Evolutionary conservation across 2,888 invertebrate species (phyloP), one percentile per base, ranked within the genome.

Genomic region (Dolichopus griseipennis): DNA sequence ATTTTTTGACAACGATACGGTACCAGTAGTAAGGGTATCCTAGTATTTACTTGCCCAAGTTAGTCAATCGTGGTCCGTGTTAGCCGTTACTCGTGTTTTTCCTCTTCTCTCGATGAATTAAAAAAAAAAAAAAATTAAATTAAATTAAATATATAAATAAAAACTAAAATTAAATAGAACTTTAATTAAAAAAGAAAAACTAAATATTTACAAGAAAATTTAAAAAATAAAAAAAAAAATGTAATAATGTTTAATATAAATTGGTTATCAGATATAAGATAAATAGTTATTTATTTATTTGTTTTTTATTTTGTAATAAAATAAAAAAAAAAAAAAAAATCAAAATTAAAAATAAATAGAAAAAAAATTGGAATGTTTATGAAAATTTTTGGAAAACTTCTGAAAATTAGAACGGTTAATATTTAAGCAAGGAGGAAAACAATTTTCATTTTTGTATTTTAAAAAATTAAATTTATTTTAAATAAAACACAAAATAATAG

Each of bases 11-110:
- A 15, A 52, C 52, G 15, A 33, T 64, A 64, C 64, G 64, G 64
- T 64, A 64, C 37, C 34, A 64, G 64, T 64, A 64, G 64, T 64
- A 64, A 64, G 73, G 75, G 74, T 74, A 75, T 81, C 80, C 80
- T 80, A 79, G 75, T 78, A 75, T 76, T 78, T 76, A 76, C 77
- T 79, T 76, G 75, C 67, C 69, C 68, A 75, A 76, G 76, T 81
- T 80, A 81, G 81, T 81, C 78, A 79, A 80, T 81, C 81, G 80
- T 80, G 78, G 77, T 78, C 79, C 81, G 81, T 78, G 78, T 80
- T 79, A 78, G 80, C 77, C 77, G 76, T 76, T 78, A 79, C 81
- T 81, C 77, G 81, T 78, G 78, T 78, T 79, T 70, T 66, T 68
- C 21, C 37, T 67, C 76, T 78, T 76, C 75, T 65, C 65, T 65